Percentiles rank a stretch among this genome's conserved stretches.
Conservation (phyloP, 1,140 invertebrate species). For the Dendroctonus ponderosae region DNA sequence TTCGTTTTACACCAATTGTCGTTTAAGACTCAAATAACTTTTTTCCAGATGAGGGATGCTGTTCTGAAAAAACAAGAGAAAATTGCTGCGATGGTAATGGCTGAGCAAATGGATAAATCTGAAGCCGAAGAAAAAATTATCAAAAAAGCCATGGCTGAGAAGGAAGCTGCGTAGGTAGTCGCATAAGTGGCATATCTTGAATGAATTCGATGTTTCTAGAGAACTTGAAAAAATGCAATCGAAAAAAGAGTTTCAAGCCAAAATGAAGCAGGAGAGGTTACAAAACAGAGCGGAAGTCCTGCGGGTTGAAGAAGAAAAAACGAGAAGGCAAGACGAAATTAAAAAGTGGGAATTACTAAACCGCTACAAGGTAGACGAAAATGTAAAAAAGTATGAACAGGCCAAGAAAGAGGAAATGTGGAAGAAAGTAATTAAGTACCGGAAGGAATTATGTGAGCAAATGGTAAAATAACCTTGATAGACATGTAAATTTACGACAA, state of each 20-base stretch:
- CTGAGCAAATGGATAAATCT: conserved; percentile 38
- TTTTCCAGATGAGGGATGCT: conserved; percentile 31
- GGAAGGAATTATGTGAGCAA: conserved; percentile 50
- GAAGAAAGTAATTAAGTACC: conserved; percentile 45
- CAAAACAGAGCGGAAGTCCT: conserved; percentile 28
- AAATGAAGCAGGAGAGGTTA: conserved; percentile 33
- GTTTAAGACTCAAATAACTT: not conserved
- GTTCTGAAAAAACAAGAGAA: conserved; percentile 21
- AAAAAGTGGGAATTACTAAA: conserved; percentile 44
- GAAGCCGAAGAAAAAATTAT: conserved; percentile 30
- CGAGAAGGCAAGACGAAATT: conserved; percentile 35
- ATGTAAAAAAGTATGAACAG: conserved; percentile 49
- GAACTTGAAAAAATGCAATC: conserved; percentile 34
- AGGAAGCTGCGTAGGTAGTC: conserved; percentile 33
- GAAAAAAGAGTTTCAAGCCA: conserved; percentile 24
- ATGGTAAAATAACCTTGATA: conserved; percentile 33
- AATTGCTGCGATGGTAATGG: conserved; percentile 27
- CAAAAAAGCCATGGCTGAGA: conserved; percentile 35
- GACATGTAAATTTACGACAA: not conserved
- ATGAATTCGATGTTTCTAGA: conserved; percentile 15
- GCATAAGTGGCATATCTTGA: not conserved
- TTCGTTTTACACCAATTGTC: not conserved
- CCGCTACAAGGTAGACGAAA: conserved; percentile 43
- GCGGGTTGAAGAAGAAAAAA: conserved; percentile 27
- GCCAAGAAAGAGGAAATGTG: conserved; percentile 41